phyloP scores from a whole-genome alignment of 2,888 invertebrate genomes.

The Thalpophila matura region DNA sequence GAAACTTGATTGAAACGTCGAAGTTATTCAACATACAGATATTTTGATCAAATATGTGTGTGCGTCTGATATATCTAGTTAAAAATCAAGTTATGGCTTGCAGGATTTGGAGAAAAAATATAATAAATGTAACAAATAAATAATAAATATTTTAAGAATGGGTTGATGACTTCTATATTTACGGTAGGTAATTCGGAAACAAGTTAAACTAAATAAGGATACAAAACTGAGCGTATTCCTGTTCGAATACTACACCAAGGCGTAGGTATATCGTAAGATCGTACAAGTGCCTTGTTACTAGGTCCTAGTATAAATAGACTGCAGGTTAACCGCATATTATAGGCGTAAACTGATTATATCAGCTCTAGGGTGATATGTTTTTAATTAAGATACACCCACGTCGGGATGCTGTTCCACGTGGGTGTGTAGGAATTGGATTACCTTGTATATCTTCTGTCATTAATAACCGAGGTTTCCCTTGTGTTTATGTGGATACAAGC shows the following conservation, averaged over 20 bases:
- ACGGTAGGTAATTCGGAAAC: no score
- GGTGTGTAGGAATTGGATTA: conserved; percentile 20
- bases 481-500: no score
- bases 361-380: not conserved
- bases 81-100: no score
- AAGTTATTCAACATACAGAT: no score
- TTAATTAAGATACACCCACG: conserved; percentile 13
- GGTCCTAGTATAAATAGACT: conserved; percentile 5
- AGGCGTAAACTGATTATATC: not conserved
- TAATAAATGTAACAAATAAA: no score
- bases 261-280: not conserved
- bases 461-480: no score
- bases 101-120: no score
- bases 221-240: not conserved
- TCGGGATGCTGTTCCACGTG: not conserved
- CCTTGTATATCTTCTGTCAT: conserved; percentile 4
- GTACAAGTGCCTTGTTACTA: not conserved
- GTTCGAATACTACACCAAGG: not conserved
- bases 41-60: no score
- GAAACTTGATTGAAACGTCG: no score
- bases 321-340: not conserved
- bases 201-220: not conserved
- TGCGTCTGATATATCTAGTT: no score
- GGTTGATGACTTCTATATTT: no score
- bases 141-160: no score